phyloP scores from a whole-genome alignment of 2,113 vertebrate genomes.

The Seriola aureovittata region DNA sequence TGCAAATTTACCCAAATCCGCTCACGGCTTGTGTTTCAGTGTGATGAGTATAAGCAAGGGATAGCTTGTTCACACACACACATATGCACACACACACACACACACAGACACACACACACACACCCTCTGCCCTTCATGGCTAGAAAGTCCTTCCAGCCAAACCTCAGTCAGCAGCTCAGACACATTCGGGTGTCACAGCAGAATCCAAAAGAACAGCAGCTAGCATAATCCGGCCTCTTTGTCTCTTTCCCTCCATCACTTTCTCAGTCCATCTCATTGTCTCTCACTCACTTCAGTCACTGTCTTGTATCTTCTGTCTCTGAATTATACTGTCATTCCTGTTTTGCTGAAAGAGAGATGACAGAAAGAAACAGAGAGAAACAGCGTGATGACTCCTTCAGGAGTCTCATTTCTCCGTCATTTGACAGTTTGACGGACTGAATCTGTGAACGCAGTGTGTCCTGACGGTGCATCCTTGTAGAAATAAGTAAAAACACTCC shows the following conservation, averaged over 20 bases:
- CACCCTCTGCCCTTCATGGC: conserved; percentile 51
- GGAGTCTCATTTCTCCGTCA: neutral
- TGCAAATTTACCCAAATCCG: conserved; percentile 40
- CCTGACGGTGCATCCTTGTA: conserved; percentile 2
- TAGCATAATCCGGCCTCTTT: conserved; percentile 46
- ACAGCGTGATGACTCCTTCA: neutral
- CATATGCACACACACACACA: conserved; percentile 21
- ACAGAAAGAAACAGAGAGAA: neutral
- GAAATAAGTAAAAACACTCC: conserved; percentile 25
- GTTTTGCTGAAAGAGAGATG: conserved; percentile 23
- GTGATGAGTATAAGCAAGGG: conserved; percentile 31
- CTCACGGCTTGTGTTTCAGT: conserved; percentile 39
- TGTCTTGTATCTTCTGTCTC: conserved; percentile 14
- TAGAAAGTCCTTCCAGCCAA: conserved; percentile 60
- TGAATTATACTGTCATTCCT: conserved; percentile 25
- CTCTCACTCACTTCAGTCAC: conserved; percentile 16
- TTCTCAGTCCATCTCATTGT: conserved; percentile 13
- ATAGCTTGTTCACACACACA: conserved; percentile 20
- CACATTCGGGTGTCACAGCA: conserved; percentile 63
- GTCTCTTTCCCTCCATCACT: neutral
- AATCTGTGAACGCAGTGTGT: neutral
- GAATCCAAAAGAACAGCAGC: conserved; percentile 60
- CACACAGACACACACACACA: conserved; percentile 58
- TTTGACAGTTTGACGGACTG: conserved; percentile 20
- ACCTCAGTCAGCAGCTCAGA: conserved; percentile 62